These are phyloP conservation scores for Coenobita brevimanus DNA, from an alignment of 1,140 invertebrate species.

Conservation along the genomic window DNA sequence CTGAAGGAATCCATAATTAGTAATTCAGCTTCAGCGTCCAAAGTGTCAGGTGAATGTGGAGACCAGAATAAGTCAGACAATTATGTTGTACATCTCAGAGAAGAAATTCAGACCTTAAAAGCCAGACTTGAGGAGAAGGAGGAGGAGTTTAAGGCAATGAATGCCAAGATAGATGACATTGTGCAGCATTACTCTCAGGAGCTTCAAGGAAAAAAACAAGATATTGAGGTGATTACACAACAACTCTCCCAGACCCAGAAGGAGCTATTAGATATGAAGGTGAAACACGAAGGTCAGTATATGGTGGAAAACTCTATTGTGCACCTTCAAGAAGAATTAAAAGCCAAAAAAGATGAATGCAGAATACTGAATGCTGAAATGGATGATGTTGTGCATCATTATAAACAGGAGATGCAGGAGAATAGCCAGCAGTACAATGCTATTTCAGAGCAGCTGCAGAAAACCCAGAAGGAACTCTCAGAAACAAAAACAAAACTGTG, in stretches of 20 bases:
- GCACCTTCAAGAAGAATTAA: too few species aligned
- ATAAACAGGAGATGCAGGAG: background rate
- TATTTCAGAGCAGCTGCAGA: background rate
- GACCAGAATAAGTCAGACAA: background rate
- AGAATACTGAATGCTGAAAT: background rate
- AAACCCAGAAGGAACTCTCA: background rate
- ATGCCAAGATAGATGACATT: background rate
- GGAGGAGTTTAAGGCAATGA: too few species aligned
- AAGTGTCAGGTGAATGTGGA: background rate
- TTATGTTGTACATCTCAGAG: background rate
- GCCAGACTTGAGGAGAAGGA: too few species aligned
- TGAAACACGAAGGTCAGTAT: background rate
- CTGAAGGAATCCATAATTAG: background rate
- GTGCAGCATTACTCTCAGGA: background rate
- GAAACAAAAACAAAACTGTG: background rate
- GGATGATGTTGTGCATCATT: conserved; percentile 1
- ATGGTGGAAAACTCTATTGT: background rate
- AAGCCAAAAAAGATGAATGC: too few species aligned
- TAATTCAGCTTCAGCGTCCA: background rate
- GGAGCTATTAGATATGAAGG: background rate
- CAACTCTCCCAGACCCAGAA: background rate
- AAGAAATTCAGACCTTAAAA: background rate
- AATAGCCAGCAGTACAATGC: background rate
- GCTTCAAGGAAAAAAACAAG: background rate
- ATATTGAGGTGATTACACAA: background rate